Conservation (phyloP, 1,140 invertebrate genomes). For the Leptinotarsa lineolata region DNA sequence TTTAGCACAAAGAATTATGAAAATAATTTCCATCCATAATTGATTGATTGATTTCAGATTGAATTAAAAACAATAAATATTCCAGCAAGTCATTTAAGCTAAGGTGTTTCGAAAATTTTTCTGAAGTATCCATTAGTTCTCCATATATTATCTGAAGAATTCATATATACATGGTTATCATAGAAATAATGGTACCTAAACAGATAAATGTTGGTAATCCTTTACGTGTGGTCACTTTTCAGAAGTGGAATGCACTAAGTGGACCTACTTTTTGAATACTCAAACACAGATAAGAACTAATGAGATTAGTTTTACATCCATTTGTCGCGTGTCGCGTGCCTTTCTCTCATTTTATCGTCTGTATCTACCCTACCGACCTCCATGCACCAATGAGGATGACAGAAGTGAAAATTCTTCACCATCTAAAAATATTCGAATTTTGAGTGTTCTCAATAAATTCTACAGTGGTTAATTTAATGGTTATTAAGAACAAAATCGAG, state of each 20-base stretch:
- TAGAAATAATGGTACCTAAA: constrained; percentile 20
- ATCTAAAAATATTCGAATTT: too few species aligned
- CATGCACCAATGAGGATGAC: background rate
- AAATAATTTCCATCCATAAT: too few species aligned
- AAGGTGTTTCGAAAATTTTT: constrained; percentile 17
- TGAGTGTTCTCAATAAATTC: too few species aligned
- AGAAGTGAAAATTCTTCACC: background rate
- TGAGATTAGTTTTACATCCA: constrained; percentile 26
- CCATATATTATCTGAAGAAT: constrained; percentile 14
- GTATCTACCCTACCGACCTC: background rate
- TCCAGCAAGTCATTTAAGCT: background rate
- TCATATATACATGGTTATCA: constrained; percentile 25
- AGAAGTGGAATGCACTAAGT: constrained; percentile 15
- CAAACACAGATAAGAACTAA: constrained; percentile 14
- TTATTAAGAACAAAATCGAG: too few species aligned
- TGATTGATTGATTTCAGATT: too few species aligned
- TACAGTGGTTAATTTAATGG: too few species aligned
- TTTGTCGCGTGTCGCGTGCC: constrained; percentile 30
- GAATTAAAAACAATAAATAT: too few species aligned
- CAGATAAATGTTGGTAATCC: background rate
- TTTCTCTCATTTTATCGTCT: background rate
- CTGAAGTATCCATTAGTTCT: constrained; percentile 18
- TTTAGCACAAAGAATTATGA: too few species aligned
- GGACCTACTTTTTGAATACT: background rate
- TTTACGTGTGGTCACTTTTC: constrained; percentile 21